phyloP scores from a whole-genome alignment of 2,113 vertebrate genomes.

The Lynx canadensis region DNA sequence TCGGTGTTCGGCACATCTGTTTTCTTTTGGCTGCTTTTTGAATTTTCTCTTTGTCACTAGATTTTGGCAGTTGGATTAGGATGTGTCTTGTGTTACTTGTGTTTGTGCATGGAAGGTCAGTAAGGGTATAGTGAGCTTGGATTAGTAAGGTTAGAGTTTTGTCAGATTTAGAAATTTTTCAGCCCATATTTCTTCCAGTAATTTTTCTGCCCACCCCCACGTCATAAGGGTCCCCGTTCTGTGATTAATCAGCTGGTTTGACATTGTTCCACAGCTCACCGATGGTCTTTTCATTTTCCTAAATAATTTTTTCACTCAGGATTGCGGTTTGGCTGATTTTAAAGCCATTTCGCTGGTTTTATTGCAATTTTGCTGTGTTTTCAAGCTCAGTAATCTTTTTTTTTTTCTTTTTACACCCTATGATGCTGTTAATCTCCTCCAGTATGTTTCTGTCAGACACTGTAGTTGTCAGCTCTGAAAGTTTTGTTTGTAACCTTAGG shows the following conservation, averaged over 20 bases:
- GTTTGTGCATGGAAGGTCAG: not conserved
- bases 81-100: not conserved
- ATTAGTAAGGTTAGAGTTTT: not conserved
- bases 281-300: not conserved
- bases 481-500: not conserved
- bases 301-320: not conserved
- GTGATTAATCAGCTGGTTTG: rapidly evolving
- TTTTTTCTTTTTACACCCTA: too few relatives aligned
- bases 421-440: rapidly evolving
- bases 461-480: too few relatives aligned
- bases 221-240: not conserved
- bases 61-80: not conserved
- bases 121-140: not conserved
- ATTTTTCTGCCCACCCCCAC: not conserved
- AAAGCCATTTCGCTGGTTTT: not conserved
- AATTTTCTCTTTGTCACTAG: not conserved
- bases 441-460: rapidly evolving
- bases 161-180: not conserved
- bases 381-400: not conserved
- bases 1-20: not conserved
- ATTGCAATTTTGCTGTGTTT: too few relatives aligned
- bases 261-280: too few relatives aligned
- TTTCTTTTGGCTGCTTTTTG: not conserved
- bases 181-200: not conserved
- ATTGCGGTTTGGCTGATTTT: not conserved